Evolutionary conservation across 2,888 invertebrate genomes (phyloP).

Genomic region (Melangyna quadrimaculata): DNA sequence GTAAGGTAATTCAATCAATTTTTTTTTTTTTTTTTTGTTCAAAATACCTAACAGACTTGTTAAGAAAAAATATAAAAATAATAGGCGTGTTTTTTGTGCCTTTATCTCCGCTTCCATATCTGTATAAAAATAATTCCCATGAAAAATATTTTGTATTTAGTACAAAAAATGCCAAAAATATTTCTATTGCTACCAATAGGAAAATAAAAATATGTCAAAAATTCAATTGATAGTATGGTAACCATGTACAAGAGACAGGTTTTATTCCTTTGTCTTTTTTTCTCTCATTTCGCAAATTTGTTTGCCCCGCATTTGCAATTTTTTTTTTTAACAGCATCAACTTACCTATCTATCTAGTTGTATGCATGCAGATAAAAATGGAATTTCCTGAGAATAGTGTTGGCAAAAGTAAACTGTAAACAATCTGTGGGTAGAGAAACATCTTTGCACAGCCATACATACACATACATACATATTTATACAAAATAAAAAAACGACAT

Average conservation of each 20-base stretch:
- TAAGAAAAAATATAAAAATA: too few species aligned
- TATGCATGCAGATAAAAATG: conserved; percentile 28
- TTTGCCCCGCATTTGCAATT: background rate
- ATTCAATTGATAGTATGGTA: background rate
- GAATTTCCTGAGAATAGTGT: conserved; percentile 32
- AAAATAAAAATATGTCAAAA: background rate
- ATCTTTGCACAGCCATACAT: too few species aligned
- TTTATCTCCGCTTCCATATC: too few species aligned
- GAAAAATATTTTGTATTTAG: too few species aligned
- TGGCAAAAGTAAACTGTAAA: conserved; percentile 29
- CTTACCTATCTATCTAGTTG: background rate
- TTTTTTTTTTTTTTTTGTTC: too few species aligned
- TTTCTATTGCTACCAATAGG: too few species aligned
- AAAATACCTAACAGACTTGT: too few species aligned
- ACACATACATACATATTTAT: too few species aligned
- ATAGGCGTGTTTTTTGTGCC: too few species aligned
- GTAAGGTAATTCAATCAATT: too few species aligned
- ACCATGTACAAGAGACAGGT: conserved; percentile 16
- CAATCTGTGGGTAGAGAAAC: conserved; percentile 2
- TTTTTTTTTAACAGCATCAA: conserved; percentile 17
- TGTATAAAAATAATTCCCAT: too few species aligned
- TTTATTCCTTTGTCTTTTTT: background rate
- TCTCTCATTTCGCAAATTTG: conserved; percentile 9
- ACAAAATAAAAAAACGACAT: background rate
- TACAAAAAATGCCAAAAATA: too few species aligned